Conservation (phyloP, 2,113 vertebrate species). For the Camelus bactrianus region DNA sequence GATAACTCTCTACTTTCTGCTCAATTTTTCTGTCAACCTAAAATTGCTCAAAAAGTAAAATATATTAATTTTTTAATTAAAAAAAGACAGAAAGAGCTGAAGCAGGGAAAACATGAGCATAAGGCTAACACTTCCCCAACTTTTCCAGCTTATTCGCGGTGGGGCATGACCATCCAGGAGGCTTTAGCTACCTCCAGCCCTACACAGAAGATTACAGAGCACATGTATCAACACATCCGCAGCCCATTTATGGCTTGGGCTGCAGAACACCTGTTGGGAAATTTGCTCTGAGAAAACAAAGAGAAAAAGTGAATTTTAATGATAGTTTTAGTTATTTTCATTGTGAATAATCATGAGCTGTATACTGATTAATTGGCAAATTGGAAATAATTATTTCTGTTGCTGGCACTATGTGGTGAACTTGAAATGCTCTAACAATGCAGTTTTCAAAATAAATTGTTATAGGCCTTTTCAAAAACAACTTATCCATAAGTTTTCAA, state of each 20-base stretch:
- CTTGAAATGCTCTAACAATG: conserved; percentile 27
- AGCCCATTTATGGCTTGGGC: neutral
- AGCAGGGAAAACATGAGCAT: neutral
- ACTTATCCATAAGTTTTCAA: neutral
- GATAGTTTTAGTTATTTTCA: conserved; percentile 47
- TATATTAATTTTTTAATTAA: conserved; percentile 6
- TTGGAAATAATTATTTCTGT: conserved; percentile 59
- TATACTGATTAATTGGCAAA: conserved; percentile 44
- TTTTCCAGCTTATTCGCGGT: neutral
- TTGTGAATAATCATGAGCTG: conserved; percentile 18
- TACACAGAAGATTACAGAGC: neutral
- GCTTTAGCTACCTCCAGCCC: neutral
- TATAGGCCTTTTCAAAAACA: conserved; percentile 15
- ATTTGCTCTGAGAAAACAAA: conserved; percentile 41
- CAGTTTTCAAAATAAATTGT: conserved; percentile 45
- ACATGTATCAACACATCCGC: neutral
- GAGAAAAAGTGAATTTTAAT: conserved; percentile 27
- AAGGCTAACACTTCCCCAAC: neutral
- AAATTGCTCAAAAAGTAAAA: neutral
- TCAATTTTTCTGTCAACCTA: conserved; percentile 26
- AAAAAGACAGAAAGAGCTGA: neutral
- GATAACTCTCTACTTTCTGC: neutral
- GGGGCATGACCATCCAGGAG: neutral
- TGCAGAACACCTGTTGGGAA: neutral
- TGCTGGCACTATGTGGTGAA: neutral